Percentiles rank a stretch among this genome's conserved stretches.
Conservation (phyloP, 2,888 invertebrate genomes). For the Orthosia gracilis region DNA sequence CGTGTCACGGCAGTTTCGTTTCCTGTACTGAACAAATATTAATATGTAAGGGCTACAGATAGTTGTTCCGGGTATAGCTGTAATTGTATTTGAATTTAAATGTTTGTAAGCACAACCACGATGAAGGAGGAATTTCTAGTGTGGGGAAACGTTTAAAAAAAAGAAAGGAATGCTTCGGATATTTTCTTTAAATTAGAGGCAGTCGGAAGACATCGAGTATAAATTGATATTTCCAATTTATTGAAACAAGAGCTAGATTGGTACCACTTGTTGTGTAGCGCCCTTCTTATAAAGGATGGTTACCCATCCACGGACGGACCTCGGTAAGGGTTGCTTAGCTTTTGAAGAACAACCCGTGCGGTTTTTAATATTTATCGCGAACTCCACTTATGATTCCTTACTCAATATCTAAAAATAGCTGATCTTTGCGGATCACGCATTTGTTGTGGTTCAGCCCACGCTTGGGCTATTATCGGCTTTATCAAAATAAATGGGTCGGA, state of each 20-base stretch:
- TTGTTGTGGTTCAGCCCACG: constrained; percentile 13
- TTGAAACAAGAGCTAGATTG: too few species aligned
- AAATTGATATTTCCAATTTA: constrained; percentile 12
- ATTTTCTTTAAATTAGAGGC: background rate
- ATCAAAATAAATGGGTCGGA: constrained; percentile 28
- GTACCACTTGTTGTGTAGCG: constrained; percentile 5
- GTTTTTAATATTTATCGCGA: background rate
- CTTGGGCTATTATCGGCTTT: constrained; percentile 31
- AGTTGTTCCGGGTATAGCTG: too few species aligned
- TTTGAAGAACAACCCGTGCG: background rate
- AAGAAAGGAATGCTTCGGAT: background rate
- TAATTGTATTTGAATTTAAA: too few species aligned
- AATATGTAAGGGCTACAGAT: too few species aligned
- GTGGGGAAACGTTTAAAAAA: too few species aligned
- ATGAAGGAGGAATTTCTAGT: too few species aligned
- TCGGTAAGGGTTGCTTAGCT: too few species aligned
- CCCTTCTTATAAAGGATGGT: background rate
- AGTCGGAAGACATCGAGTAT: background rate
- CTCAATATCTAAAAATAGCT: constrained; percentile 19
- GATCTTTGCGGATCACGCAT: constrained; percentile 7
- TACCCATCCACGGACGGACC: too few species aligned
- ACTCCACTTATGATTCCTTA: background rate
- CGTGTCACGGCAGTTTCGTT: too few species aligned
- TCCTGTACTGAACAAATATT: too few species aligned
- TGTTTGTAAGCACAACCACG: too few species aligned